A percentile compares a stretch with the other conserved stretches of the same genome.
These are phyloP conservation scores for Drosophila mimetica DNA, from an alignment of 2,888 invertebrate species.

Conservation along the genomic window DNA sequence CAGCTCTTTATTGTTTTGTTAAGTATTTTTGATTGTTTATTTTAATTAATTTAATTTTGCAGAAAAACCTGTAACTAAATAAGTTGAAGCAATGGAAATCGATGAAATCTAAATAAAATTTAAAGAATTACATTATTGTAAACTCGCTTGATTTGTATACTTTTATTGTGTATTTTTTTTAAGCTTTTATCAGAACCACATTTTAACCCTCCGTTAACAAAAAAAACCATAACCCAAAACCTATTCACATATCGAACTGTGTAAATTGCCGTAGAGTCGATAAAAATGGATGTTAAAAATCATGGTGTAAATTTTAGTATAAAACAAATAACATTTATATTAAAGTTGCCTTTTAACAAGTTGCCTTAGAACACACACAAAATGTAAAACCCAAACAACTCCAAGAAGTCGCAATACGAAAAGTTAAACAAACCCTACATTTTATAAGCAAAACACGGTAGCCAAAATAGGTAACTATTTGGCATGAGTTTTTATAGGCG, in stretches of 20 bases:
- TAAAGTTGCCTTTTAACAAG: slow-evolving; percentile 84
- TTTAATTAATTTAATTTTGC: slow-evolving; percentile 4
- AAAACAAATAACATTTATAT: slow-evolving; percentile 57
- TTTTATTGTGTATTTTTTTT: neutral
- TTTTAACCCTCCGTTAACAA: neutral
- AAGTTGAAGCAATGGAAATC: slow-evolving; percentile 5
- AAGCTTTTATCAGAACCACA: neutral
- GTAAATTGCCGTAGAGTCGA: slow-evolving; percentile 17
- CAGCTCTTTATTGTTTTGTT: slow-evolving; percentile 32
- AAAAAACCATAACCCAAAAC: neutral
- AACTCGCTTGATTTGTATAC: neutral
- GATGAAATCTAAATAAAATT: slow-evolving; percentile 24
- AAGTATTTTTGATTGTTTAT: slow-evolving; percentile 35
- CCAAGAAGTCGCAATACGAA: slow-evolving; percentile 18
- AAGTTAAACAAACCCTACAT: slow-evolving; percentile 30
- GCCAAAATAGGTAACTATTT: slow-evolving; percentile 13
- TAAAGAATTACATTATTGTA: neutral
- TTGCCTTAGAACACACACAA: slow-evolving; percentile 80
- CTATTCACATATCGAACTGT: slow-evolving; percentile 33
- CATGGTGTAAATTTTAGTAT: slow-evolving; percentile 44
- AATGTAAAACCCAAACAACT: slow-evolving; percentile 41
- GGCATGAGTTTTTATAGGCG: slow-evolving; percentile 27
- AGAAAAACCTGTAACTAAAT: slow-evolving; percentile 10
- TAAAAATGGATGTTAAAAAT: slow-evolving; percentile 12
- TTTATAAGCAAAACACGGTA: slow-evolving; percentile 37